Conservation (phyloP, 2,888 invertebrate genomes). For the Morpho helenor region DNA sequence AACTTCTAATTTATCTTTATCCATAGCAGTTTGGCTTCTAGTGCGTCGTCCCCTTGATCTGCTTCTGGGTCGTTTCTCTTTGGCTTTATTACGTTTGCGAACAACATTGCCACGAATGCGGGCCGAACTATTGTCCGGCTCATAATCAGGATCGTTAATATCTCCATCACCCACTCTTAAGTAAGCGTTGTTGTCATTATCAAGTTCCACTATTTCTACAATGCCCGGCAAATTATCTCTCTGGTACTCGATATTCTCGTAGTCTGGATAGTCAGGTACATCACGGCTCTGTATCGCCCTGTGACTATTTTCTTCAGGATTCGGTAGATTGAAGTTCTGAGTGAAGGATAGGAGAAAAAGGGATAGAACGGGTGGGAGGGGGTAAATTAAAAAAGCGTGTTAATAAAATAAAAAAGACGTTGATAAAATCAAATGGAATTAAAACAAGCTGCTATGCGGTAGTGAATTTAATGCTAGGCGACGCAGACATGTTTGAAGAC, state of each 20-base stretch:
- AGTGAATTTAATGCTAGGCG: constrained; percentile 35
- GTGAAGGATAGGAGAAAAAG: constrained; percentile 55
- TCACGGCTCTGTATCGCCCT: constrained; percentile 50
- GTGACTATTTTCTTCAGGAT: constrained; percentile 49
- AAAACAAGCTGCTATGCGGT: constrained; percentile 54
- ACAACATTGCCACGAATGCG: constrained; percentile 61
- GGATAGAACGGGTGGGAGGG: constrained; percentile 61
- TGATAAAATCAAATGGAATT: constrained; percentile 45
- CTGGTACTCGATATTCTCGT: constrained; percentile 59
- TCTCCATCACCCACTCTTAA: constrained; percentile 44
- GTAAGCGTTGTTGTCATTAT: constrained; percentile 35
- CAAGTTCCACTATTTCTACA: constrained; percentile 63
- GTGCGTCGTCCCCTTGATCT: constrained; percentile 65
- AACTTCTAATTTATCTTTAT: constrained; percentile 43
- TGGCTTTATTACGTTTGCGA: constrained; percentile 57
- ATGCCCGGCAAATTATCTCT: constrained; percentile 46
- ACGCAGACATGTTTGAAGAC: constrained; percentile 58
- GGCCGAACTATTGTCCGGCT: constrained; percentile 42
- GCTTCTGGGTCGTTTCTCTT: constrained; percentile 54
- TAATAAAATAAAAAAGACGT: constrained; percentile 69
- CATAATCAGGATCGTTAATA: constrained; percentile 43
- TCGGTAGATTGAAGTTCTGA: constrained; percentile 75
- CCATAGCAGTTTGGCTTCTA: constrained; percentile 58
- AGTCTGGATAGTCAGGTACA: constrained; percentile 53
- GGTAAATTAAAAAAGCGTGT: constrained; percentile 79